Conservation (phyloP, 1,140 invertebrate genomes). For the Polypedilum pembai region DNA sequence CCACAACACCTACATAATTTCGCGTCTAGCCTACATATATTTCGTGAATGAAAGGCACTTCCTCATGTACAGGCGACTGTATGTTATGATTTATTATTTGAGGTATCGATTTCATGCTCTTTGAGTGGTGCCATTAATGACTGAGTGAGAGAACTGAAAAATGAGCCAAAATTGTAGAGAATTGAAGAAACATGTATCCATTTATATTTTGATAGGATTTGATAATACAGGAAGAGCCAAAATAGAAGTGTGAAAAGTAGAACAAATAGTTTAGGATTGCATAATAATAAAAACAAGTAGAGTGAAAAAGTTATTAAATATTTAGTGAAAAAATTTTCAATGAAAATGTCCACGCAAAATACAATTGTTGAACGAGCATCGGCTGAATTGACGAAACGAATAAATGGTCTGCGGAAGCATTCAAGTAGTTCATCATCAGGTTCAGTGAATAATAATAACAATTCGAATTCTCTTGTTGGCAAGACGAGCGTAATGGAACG, state of each 20-base stretch:
- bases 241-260: not conserved
- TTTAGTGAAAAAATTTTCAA: not conserved
- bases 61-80: too few relatives aligned
- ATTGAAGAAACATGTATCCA: too few relatives aligned
- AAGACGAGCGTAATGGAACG: constrained; percentile 71
- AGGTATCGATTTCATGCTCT: too few relatives aligned
- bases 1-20: too few relatives aligned
- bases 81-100: too few relatives aligned
- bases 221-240: not conserved
- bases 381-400: constrained; percentile 76
- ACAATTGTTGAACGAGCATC: constrained; percentile 76
- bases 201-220: too few relatives aligned
- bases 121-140: too few relatives aligned
- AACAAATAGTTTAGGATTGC: not conserved
- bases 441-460: not conserved
- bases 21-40: too few relatives aligned
- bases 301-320: too few relatives aligned
- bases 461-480: constrained; percentile 32
- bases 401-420: constrained; percentile 53
- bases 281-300: not conserved
- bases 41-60: too few relatives aligned
- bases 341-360: constrained; percentile 60
- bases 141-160: too few relatives aligned
- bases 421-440: not conserved
- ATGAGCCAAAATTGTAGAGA: too few relatives aligned